Percentiles rank a stretch among this genome's conserved stretches.
phyloP scores from a whole-genome alignment of 2,113 vertebrate species.

The Nothocercus nigrocapillus region DNA sequence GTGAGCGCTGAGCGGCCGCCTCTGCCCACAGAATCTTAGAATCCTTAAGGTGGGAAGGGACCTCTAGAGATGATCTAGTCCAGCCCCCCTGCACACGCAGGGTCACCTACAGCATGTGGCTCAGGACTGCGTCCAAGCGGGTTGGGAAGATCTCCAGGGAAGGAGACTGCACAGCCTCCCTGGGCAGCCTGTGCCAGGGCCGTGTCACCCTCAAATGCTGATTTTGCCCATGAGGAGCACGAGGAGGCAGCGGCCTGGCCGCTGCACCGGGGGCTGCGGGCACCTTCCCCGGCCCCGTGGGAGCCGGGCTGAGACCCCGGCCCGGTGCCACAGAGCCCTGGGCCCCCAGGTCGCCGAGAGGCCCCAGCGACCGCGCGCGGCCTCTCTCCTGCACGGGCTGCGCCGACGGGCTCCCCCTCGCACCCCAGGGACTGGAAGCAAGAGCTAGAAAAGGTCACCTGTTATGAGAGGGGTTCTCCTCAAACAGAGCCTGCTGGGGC shows the following conservation, averaged over 20 bases:
- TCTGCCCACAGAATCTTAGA: no score
- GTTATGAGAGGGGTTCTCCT: conserved; percentile 55
- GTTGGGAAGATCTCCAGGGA: no score
- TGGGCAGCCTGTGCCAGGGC: no score
- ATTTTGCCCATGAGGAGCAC: no score
- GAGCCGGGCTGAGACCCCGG: neutral
- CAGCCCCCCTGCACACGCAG: no score
- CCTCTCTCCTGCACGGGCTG: neutral
- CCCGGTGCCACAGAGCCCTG: neutral
- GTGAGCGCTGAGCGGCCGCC: neutral
- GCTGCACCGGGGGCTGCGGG: neutral
- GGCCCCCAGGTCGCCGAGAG: neutral
- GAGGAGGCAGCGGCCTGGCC: neutral
- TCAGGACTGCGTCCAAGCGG: no score
- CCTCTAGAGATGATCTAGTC: no score
- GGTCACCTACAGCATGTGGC: no score
- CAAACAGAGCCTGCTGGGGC: conserved; percentile 50
- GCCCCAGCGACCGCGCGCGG: neutral
- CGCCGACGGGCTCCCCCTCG: neutral
- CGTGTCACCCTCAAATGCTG: no score
- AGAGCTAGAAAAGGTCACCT: conserved; percentile 49
- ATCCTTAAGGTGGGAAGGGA: no score
- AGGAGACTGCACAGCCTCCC: no score
- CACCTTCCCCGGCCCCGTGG: neutral
- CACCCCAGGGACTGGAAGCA: conserved; percentile 23